Evolutionary conservation across 2,888 invertebrate species (phyloP).

Genomic region (Ormyrus nitidulus): DNA sequence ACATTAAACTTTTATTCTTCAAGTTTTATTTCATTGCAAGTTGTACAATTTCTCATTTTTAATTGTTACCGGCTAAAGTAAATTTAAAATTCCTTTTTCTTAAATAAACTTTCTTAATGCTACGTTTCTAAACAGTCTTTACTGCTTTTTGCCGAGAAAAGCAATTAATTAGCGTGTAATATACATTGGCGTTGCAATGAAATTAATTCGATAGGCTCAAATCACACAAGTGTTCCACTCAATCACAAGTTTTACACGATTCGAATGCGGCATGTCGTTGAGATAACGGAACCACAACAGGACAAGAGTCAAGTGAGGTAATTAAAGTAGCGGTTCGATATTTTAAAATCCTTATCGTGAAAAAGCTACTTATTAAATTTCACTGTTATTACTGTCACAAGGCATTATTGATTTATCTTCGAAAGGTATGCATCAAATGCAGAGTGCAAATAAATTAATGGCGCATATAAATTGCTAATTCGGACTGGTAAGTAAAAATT

Average conservation of each 20-base stretch:
- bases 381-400: constrained; percentile 44
- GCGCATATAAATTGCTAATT: constrained; percentile 6
- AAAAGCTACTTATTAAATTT: constrained; percentile 44
- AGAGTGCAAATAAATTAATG: constrained; percentile 2
- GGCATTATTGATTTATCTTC: constrained; percentile 25
- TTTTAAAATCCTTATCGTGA: constrained; percentile 45
- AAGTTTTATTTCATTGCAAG: too few species aligned
- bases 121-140: too few species aligned
- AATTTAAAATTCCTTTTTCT: too few species aligned
- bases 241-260: constrained; percentile 32
- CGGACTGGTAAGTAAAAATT: constrained; percentile 18
- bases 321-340: constrained; percentile 52
- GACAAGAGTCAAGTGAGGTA: constrained; percentile 45
- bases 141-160: background rate
- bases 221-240: constrained; percentile 19
- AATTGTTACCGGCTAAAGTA: background rate
- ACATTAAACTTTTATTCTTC: too few species aligned
- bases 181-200: background rate
- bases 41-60: background rate
- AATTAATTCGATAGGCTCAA: constrained; percentile 28
- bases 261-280: constrained; percentile 30
- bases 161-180: constrained; percentile 8
- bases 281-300: constrained; percentile 43
- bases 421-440: constrained; percentile 7
- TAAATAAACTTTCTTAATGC: too few species aligned